These are phyloP conservation scores for Forbesichthys agassizii DNA, from an alignment of 2,113 vertebrate genomes.

Conservation along the genomic window DNA sequence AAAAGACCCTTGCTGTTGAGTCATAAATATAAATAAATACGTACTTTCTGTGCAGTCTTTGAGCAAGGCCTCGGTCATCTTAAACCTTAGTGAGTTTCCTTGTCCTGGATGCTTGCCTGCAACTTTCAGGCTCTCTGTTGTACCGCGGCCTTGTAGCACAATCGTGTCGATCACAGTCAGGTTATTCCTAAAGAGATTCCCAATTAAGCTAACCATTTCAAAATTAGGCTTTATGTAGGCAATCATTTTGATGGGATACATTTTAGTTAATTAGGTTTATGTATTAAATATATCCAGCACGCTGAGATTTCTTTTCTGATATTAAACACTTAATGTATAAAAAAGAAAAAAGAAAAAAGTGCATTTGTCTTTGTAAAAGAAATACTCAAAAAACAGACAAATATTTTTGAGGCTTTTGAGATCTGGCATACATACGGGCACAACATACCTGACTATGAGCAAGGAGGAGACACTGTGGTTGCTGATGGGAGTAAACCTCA, in stretches of 20 bases:
- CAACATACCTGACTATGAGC: conserved; percentile 87
- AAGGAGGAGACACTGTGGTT: conserved; percentile 92
- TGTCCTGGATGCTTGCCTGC: conserved; percentile 89
- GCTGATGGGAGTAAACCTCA: conserved; percentile 88
- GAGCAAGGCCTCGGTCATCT: conserved; percentile 93
- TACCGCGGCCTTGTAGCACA: conserved; percentile 89
- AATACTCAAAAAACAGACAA: background rate
- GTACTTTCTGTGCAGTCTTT: conserved; percentile 97
- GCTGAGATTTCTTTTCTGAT: too few species aligned
- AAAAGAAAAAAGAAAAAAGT: too few species aligned
- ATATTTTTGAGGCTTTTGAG: background rate
- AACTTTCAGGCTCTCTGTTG: conserved; percentile 88
- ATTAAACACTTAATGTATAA: too few species aligned
- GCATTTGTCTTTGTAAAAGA: too few species aligned
- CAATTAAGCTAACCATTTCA: background rate
- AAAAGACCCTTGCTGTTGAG: too few species aligned
- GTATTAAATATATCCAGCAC: too few species aligned
- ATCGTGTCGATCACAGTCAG: conserved; percentile 92
- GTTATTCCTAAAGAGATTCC: conserved; percentile 86
- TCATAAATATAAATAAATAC: conserved; percentile 47
- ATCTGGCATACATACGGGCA: background rate
- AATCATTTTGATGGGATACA: background rate
- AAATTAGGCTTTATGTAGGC: too few species aligned
- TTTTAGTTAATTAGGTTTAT: background rate
- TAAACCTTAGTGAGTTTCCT: conserved; percentile 92